A percentile compares a stretch with the other conserved stretches of the same genome.
Evolutionary conservation across 2,888 invertebrate species (phyloP).

Genomic region (Tridacna gigas): DNA sequence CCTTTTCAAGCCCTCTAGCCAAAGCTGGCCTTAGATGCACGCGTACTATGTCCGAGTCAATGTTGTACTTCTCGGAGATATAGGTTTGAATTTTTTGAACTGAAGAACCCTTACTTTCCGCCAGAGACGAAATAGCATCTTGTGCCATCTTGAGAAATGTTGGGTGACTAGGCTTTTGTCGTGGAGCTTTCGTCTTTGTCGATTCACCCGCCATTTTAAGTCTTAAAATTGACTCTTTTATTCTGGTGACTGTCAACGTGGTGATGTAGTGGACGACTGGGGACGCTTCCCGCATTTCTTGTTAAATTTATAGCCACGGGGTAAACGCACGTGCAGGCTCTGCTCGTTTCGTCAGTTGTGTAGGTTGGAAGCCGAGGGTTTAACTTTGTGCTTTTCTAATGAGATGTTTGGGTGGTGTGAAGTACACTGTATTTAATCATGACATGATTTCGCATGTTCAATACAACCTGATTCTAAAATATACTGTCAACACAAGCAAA

Average conservation of each 20-base stretch:
- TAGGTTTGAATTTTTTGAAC: constrained; percentile 69
- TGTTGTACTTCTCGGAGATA: constrained; percentile 70
- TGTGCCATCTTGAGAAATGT: constrained; percentile 67
- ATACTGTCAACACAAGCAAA: too few relatives aligned
- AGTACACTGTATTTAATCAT: too few relatives aligned
- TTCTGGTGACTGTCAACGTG: not conserved
- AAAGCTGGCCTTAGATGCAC: constrained; percentile 68
- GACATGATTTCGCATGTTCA: too few relatives aligned
- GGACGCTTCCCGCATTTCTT: constrained; percentile 3
- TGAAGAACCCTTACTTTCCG: constrained; percentile 70
- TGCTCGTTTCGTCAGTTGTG: not conserved
- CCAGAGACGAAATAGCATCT: constrained; percentile 62
- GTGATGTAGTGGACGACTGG: constrained; percentile 4
- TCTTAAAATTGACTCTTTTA: not conserved
- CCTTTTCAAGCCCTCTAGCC: constrained; percentile 67
- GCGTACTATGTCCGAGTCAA: constrained; percentile 62
- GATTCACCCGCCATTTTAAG: constrained; percentile 48
- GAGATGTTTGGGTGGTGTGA: too few relatives aligned
- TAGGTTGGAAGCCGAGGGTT: too few relatives aligned
- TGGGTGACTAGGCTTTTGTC: constrained; percentile 60
- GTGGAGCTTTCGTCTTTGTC: constrained; percentile 47
- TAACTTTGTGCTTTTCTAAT: too few relatives aligned
- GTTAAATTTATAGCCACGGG: not conserved
- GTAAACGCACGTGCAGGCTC: not conserved
- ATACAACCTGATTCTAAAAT: too few relatives aligned